Conservation (phyloP, 2,888 invertebrate species). For the Hartigia nigra region DNA sequence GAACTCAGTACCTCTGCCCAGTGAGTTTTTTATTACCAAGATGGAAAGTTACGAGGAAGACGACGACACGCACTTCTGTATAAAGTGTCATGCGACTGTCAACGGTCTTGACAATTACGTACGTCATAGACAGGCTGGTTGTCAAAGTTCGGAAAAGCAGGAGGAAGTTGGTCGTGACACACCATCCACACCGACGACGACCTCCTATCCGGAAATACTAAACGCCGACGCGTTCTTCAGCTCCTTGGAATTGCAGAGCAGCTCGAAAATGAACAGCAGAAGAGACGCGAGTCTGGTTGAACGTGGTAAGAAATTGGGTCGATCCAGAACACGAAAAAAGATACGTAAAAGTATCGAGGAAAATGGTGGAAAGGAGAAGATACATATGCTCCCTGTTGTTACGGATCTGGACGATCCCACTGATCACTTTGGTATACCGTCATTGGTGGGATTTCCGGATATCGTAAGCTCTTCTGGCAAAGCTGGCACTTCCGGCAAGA, state of each 20-base stretch:
- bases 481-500: constrained; percentile 26
- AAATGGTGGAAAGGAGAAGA: constrained; percentile 41
- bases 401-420: constrained; percentile 58
- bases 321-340: constrained; percentile 37
- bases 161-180: constrained; percentile 42
- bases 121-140: constrained; percentile 79
- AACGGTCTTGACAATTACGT: constrained; percentile 89
- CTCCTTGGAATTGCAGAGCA: constrained; percentile 82
- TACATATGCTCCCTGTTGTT: constrained; percentile 52
- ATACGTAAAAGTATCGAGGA: constrained; percentile 40
- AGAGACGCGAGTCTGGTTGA: constrained; percentile 35
- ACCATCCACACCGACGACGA: constrained; percentile 65
- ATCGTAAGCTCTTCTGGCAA: constrained; percentile 46
- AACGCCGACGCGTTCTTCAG: constrained; percentile 90
- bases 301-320: constrained; percentile 39
- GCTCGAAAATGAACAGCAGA: constrained; percentile 70
- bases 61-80: constrained; percentile 88
- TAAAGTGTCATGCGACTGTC: constrained; percentile 86
- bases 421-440: constrained; percentile 59
- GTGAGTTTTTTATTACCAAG: not conserved
- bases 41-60: constrained; percentile 72
- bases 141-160: constrained; percentile 47
- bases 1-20: not conserved
- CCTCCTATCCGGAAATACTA: constrained; percentile 64
- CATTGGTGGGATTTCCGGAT: constrained; percentile 61